These are phyloP conservation scores for Drosophila fuyamai DNA, from an alignment of 1,140 invertebrate species.

Conservation along the genomic window DNA sequence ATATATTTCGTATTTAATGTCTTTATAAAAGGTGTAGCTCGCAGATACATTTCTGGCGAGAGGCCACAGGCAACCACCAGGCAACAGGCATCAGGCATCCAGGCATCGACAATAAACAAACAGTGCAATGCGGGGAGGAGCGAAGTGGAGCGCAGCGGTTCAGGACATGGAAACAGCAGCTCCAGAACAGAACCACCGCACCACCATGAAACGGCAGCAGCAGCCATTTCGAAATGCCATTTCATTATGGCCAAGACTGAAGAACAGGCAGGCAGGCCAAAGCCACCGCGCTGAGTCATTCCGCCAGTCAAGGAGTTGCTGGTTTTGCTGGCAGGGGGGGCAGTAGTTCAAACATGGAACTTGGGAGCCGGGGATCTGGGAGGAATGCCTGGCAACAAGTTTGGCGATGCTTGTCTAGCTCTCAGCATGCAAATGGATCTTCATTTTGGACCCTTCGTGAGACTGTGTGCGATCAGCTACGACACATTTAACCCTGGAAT, in stretches of 20 bases:
- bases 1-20: constrained; percentile 82
- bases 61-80: constrained; percentile 15
- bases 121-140: constrained; percentile 18
- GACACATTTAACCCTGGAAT: constrained; percentile 56
- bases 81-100: constrained; percentile 5
- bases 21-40: constrained; percentile 79
- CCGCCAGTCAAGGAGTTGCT: constrained; percentile 25
- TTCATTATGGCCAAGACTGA: constrained; percentile 69
- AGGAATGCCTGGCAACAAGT: constrained; percentile 67
- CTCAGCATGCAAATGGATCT: constrained; percentile 74
- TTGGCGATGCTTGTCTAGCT: constrained; percentile 62
- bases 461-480: constrained; percentile 35
- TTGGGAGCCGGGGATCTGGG: constrained; percentile 3
- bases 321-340: constrained; percentile 1
- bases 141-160: constrained; percentile 11
- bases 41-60: constrained; percentile 71
- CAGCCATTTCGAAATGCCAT: constrained; percentile 80
- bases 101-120: constrained; percentile 64
- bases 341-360: not conserved
- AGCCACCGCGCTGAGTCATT: constrained; percentile 67
- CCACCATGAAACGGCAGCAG: constrained; percentile 33
- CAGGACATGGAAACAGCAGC: constrained; percentile 66
- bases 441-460: constrained; percentile 19
- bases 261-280: constrained; percentile 32
- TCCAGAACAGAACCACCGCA: constrained; percentile 3